phyloP scores from a whole-genome alignment of 2,113 vertebrate genomes.

The Halichoeres trimaculatus region DNA sequence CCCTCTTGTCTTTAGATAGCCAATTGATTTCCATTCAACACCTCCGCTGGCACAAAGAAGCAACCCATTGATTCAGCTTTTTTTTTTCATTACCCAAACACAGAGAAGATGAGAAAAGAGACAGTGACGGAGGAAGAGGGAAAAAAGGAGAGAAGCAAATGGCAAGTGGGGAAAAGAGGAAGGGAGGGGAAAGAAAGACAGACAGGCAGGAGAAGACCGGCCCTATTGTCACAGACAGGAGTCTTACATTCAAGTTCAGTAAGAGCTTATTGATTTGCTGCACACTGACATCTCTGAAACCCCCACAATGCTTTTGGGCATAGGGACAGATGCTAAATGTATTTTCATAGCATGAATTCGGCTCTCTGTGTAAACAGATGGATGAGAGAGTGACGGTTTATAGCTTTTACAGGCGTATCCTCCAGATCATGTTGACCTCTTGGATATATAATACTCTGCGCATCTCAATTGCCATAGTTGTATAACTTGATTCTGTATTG shows the following conservation, averaged over 20 bases:
- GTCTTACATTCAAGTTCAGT: slow-evolving; percentile 44
- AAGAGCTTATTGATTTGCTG: slow-evolving; percentile 47
- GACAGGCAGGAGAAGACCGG: slow-evolving; percentile 7
- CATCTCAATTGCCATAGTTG: slow-evolving; percentile 22
- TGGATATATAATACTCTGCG: slow-evolving; percentile 12
- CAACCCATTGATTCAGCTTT: slow-evolving; percentile 60
- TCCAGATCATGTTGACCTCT: not conserved
- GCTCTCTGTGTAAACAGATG: slow-evolving; percentile 15
- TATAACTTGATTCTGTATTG: slow-evolving; percentile 31
- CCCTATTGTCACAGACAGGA: slow-evolving; percentile 26
- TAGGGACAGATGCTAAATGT: not conserved
- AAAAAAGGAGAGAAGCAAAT: slow-evolving; percentile 16
- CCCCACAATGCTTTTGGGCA: slow-evolving; percentile 23
- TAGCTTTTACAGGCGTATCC: slow-evolving; percentile 5
- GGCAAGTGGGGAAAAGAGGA: not conserved
- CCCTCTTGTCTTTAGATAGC: slow-evolving; percentile 61
- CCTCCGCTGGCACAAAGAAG: slow-evolving; percentile 57
- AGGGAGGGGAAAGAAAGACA: not conserved
- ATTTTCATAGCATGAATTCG: slow-evolving; percentile 1
- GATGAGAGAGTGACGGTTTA: slow-evolving; percentile 3
- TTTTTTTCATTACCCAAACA: slow-evolving; percentile 64
- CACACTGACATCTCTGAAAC: slow-evolving; percentile 49
- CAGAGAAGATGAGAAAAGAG: slow-evolving; percentile 10
- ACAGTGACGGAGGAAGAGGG: not conserved
- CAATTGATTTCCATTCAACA: slow-evolving; percentile 71